phyloP scores from a whole-genome alignment of 2,113 vertebrate species.

The Megatriorchis doriae region DNA sequence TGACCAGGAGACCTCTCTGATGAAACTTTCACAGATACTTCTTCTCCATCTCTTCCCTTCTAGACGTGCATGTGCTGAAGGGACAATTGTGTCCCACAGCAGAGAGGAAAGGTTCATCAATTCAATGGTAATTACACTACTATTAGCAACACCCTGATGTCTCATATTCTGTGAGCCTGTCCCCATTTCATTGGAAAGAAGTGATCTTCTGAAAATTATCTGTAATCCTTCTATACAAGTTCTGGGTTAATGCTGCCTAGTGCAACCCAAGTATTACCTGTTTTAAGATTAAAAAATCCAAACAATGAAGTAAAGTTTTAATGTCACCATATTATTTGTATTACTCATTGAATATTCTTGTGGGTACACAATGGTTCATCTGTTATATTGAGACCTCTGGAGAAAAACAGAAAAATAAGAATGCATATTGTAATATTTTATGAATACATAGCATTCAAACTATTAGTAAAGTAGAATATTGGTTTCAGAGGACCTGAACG shows the following conservation, averaged over 20 bases:
- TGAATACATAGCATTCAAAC: neutral
- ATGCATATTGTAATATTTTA: neutral
- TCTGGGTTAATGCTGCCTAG: neutral
- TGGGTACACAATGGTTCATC: neutral
- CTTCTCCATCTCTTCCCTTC: neutral
- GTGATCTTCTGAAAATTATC: neutral
- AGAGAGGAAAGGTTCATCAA: neutral
- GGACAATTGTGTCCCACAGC: neutral
- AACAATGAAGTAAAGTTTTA: neutral
- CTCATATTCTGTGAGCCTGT: neutral
- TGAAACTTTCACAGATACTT: neutral
- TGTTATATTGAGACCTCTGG: neutral
- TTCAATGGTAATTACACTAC: neutral
- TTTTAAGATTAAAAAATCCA: neutral
- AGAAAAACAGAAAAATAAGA: neutral
- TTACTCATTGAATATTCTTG: neutral
- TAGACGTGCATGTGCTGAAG: neutral
- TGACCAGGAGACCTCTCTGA: neutral
- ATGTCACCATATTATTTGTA: neutral
- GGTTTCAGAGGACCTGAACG: neutral
- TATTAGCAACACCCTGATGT: neutral
- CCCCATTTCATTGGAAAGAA: neutral
- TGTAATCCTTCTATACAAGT: neutral
- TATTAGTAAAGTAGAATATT: neutral
- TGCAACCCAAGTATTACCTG: neutral